Base-by-base conservation (phyloP, 2,888 invertebrate species). In the Rhingia campestris region DNA sequence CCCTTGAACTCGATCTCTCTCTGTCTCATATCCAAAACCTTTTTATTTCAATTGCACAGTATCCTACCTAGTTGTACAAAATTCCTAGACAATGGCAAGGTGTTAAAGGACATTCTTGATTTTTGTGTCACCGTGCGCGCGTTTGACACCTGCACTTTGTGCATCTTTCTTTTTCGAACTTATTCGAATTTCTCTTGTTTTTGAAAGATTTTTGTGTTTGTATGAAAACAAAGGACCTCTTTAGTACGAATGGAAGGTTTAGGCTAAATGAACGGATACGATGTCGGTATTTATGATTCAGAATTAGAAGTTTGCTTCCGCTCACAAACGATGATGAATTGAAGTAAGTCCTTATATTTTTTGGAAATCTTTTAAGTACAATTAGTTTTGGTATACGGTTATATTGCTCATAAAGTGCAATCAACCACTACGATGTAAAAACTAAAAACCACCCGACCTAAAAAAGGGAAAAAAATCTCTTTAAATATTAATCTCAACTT, bases 1-100 rank as follows among this genome's bases (percentile, higher is more conserved):
- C 63, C 79, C 82, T 79, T 82, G 82, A 82, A 82, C 82, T 74
- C 43, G 45, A 2, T 22, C 22, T 22, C 22, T 22, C 58, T 12
- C 64, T 51, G 35, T 58, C 39, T 10, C n/a, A 22, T 7, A 33
- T 43, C 22, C 49, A 61, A 77, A 56, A 66, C 22, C 5, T 4
- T 61, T 61, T 47, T 56, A 45, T 14, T 66, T 56, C 58, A 35
- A 58, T 63, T 69, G 56, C 51, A 63, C 51, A 43, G 49, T 45
- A 39, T 67, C 45, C 22, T 69, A 43, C 30, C 49, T 67, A 37
- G 35, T 7, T 54, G 39, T 39, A 33, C 47, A 64, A 76, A 70
- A 70, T 51, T 51, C 61, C 35, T 41, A 72, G 76, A 81, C 54
- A 81, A 81, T 72, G 33, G 22, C 32, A 33, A 45, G 67, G 77